Conservation (phyloP, 2,888 invertebrate genomes). For the Papilio demoleus region DNA sequence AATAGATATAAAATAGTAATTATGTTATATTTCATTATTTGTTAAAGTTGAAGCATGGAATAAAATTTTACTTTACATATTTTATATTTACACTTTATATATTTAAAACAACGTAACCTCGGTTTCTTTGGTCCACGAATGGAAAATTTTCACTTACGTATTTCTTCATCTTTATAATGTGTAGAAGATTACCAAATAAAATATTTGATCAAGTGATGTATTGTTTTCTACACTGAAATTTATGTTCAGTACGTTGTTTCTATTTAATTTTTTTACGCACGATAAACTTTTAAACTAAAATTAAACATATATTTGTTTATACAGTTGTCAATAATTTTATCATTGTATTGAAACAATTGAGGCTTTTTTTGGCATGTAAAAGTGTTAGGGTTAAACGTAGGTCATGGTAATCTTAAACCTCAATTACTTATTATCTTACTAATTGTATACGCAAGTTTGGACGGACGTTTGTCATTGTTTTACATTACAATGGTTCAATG, state of each 20-base stretch:
- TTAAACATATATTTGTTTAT: conserved; percentile 8
- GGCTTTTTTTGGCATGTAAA: background rate
- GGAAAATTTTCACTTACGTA: conserved; percentile 35
- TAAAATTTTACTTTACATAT: no score
- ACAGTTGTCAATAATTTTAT: conserved; percentile 32
- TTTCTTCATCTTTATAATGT: conserved; percentile 34
- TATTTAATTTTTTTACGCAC: conserved; percentile 29
- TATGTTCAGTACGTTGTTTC: background rate
- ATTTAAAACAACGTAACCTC: conserved; percentile 11
- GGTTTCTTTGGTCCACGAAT: background rate
- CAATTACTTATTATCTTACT: no score
- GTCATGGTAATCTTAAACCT: background rate
- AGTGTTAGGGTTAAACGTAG: background rate
- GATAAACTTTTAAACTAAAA: conserved; percentile 4
- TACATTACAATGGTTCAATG: no score
- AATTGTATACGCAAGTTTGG: no score
- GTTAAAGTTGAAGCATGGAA: no score
- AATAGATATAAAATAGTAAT: no score
- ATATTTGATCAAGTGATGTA: conserved; percentile 48
- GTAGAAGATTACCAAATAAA: conserved; percentile 42
- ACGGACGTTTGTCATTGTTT: no score
- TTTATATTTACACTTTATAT: no score
- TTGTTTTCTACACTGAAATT: conserved; percentile 27
- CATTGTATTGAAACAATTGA: conserved; percentile 23
- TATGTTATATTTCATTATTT: no score